Conservation (phyloP, 2,113 vertebrate genomes). For the Genyomyrus donnyi region DNA sequence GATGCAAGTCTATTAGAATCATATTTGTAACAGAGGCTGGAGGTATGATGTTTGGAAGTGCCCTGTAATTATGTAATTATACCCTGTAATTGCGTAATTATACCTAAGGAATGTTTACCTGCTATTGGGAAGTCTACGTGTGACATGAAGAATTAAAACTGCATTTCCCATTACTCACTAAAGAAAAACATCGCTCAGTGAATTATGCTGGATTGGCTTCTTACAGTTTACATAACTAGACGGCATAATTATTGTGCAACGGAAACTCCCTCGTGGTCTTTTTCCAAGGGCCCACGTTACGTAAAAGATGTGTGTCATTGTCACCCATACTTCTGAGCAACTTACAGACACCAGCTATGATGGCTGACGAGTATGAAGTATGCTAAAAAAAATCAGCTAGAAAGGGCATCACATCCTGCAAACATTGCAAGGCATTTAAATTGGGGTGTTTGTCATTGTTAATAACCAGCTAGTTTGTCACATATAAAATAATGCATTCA, state of each 20-base stretch:
- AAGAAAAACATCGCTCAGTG: no score
- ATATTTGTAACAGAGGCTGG: background rate
- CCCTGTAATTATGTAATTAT: background rate
- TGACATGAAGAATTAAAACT: background rate
- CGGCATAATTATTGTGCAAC: background rate
- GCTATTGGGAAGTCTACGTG: background rate
- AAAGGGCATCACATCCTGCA: background rate
- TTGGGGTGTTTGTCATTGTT: background rate
- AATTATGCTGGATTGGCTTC: background rate
- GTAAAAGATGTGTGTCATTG: background rate
- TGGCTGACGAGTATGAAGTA: constrained; percentile 40
- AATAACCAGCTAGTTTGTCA: background rate
- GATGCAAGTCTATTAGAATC: background rate
- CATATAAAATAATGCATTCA: background rate
- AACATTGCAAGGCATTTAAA: background rate
- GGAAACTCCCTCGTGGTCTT: background rate
- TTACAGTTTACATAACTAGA: background rate
- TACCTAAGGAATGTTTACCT: background rate
- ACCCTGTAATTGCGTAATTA: background rate
- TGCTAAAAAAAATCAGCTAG: background rate
- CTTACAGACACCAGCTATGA: constrained; percentile 51
- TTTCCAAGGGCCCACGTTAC: background rate
- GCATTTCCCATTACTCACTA: background rate
- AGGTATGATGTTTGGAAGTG: background rate
- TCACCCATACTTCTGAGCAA: constrained; percentile 42